Base-by-base conservation (phyloP, 2,888 invertebrate species). In the Dasysyrphus albostriatus region DNA sequence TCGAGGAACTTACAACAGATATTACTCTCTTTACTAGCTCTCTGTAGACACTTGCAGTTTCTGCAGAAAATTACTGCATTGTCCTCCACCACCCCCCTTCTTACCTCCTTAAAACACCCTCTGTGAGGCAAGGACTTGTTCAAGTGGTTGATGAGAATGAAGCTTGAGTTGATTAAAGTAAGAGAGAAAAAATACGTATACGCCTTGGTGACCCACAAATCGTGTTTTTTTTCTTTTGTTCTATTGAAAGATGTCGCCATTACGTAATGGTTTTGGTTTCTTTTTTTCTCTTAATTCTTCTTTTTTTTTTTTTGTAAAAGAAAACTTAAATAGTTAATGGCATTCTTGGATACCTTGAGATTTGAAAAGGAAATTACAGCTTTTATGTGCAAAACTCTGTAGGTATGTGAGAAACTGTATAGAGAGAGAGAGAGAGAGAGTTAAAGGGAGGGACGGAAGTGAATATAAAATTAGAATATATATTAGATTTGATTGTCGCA, bases 31-130 rank as follows among this genome's bases (percentile, higher is more conserved):
- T 0, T 37, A 24, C 8, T 37, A 47, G 47, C 12, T 65, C 59
- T 65, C 29, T 76, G 77, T 85, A 63, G 67, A 76, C 84, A 80
- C 80, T 80, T 76, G 78, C 78, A 74, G 51, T 80, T 75, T 80
- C 73, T 81, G 37, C 56, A n/a, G 37, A 61, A 39, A 47, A 59
- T 16, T 24, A 54, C 39, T 76, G 80, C 72, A 80, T 34, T 67
- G 59, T 37, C 54, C 10, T 7, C 16, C 37, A 32, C 10, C 39
- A 1, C 0, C 14, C 29, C 29, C n/a, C 42, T 29, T 8, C 54
- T 37, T 14, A 8, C n/a, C 69, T 44, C 56, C 47, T 34, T 39
- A 39, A n/a, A 39, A 61, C 49, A 67, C 74, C 56, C 76, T 3
- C 49, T 67, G 72, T 54, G 65, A 65, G 34, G 42, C 63, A 19